These are phyloP conservation scores for Corythoichthys haematopterus DNA, from an alignment of 2,113 vertebrate genomes.

Conservation along the genomic window DNA sequence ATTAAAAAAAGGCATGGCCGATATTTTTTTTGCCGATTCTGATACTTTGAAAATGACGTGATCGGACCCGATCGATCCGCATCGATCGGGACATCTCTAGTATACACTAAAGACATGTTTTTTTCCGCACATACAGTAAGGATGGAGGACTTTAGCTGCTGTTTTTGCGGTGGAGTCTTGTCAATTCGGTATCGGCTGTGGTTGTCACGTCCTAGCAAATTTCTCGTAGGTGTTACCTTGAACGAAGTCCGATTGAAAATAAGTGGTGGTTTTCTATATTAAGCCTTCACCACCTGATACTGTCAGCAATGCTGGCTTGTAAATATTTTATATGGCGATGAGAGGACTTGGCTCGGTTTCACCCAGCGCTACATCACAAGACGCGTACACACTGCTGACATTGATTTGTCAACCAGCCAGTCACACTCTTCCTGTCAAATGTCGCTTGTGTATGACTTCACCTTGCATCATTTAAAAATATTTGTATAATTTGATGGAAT, in stretches of 20 bases:
- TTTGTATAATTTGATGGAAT: constrained; percentile 32
- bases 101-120: background rate
- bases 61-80: too few species aligned
- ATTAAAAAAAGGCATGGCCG: too few species aligned
- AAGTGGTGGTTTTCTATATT: constrained; percentile 83
- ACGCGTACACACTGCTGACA: constrained; percentile 57
- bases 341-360: constrained; percentile 62
- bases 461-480: constrained; percentile 38
- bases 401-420: constrained; percentile 48
- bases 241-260: constrained; percentile 70
- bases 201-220: constrained; percentile 26
- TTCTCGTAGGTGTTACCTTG: constrained; percentile 58
- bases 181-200: background rate
- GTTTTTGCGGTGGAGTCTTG: background rate
- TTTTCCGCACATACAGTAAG: background rate
- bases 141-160: background rate
- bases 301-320: constrained; percentile 78
- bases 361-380: constrained; percentile 41
- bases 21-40: too few species aligned
- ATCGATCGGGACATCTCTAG: too few species aligned
- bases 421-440: constrained; percentile 57
- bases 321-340: constrained; percentile 79
- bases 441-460: constrained; percentile 57
- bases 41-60: too few species aligned
- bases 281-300: constrained; percentile 83